Percentiles rank a stretch among this genome's conserved stretches.
Conservation (phyloP, 2,797 vertebrate species). For the Neosalanx taihuensis region DNA sequence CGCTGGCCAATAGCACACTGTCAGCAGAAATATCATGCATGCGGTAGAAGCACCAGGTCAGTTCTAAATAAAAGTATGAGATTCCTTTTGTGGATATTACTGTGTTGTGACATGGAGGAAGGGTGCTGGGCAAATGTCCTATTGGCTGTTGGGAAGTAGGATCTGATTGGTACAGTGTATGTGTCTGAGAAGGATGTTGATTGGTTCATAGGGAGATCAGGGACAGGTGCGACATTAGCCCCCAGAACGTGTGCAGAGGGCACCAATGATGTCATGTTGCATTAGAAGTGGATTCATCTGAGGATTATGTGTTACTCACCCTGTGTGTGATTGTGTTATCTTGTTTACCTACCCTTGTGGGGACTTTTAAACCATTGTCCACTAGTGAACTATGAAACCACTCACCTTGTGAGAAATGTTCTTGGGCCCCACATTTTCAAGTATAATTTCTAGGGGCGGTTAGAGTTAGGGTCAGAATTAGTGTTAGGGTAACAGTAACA, state of each 20-base stretch:
- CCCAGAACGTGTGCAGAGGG: conserved; percentile 19
- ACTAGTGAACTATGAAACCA: too few relatives aligned
- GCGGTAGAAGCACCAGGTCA: background rate
- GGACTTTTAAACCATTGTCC: too few relatives aligned
- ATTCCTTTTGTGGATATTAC: background rate
- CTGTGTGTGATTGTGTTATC: conserved; percentile 1
- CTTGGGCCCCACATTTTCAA: too few relatives aligned
- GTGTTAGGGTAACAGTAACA: too few relatives aligned
- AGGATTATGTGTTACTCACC: conserved; percentile 32
- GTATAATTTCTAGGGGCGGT: too few relatives aligned
- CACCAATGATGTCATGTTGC: conserved; percentile 14
- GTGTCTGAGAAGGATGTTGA: background rate
- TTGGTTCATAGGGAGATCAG: conserved; percentile 29
- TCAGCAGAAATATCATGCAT: background rate
- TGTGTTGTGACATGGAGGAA: background rate
- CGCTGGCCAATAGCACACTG: background rate
- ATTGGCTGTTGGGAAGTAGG: background rate
- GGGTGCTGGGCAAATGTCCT: background rate
- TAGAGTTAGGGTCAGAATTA: too few relatives aligned
- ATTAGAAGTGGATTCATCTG: conserved; percentile 41
- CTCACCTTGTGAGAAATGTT: too few relatives aligned
- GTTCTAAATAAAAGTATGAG: background rate
- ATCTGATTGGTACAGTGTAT: background rate
- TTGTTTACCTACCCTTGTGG: background rate
- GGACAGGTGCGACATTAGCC: conserved; percentile 6